Evolutionary conservation across 2,888 invertebrate species (phyloP).

Genomic region (Dorcus parallelipipedus): DNA sequence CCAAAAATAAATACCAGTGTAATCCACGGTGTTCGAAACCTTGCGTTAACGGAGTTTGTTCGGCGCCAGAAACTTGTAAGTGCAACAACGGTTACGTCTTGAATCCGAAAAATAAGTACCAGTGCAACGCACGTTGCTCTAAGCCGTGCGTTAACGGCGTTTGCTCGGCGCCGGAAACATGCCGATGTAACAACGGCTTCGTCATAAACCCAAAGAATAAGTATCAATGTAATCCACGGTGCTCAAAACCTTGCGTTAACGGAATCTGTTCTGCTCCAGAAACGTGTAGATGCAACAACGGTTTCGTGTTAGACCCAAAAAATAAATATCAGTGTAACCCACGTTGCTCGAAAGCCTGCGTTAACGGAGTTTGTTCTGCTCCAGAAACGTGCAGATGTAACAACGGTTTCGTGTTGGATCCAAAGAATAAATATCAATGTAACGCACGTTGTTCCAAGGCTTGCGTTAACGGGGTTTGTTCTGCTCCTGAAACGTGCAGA

Average conservation of each 20-base stretch:
- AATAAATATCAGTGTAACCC: slow-evolving; percentile 18
- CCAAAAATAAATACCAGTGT: slow-evolving; percentile 26
- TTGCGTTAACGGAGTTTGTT: slow-evolving; percentile 30
- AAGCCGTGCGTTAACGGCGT: slow-evolving; percentile 49
- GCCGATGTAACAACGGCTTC: slow-evolving; percentile 34
- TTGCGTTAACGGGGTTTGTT: slow-evolving; percentile 62
- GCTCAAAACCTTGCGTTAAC: slow-evolving; percentile 19
- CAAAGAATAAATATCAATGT: slow-evolving; percentile 39
- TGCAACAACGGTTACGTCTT: slow-evolving; percentile 16
- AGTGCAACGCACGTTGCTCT: slow-evolving; percentile 50
- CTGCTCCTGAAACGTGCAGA: slow-evolving; percentile 56
- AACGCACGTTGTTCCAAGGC: slow-evolving; percentile 58
- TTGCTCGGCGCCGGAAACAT: slow-evolving; percentile 51
- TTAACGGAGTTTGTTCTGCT: slow-evolving; percentile 37
- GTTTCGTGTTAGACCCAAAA: slow-evolving; percentile 10
- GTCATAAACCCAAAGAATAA: slow-evolving; percentile 8
- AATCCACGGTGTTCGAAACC: slow-evolving; percentile 28
- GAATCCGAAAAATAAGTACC: slow-evolving; percentile 15
- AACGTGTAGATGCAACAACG: slow-evolving; percentile 20
- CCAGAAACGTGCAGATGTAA: slow-evolving; percentile 19
- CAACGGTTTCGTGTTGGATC: slow-evolving; percentile 11
- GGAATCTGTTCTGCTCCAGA: slow-evolving; percentile 18
- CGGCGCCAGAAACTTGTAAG: slow-evolving; percentile 18
- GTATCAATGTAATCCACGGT: slow-evolving; percentile 19
- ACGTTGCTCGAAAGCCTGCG: slow-evolving; percentile 30